Evolutionary conservation across 2,888 invertebrate genomes (phyloP).

Genomic region (Rhyacophila evoluta): DNA sequence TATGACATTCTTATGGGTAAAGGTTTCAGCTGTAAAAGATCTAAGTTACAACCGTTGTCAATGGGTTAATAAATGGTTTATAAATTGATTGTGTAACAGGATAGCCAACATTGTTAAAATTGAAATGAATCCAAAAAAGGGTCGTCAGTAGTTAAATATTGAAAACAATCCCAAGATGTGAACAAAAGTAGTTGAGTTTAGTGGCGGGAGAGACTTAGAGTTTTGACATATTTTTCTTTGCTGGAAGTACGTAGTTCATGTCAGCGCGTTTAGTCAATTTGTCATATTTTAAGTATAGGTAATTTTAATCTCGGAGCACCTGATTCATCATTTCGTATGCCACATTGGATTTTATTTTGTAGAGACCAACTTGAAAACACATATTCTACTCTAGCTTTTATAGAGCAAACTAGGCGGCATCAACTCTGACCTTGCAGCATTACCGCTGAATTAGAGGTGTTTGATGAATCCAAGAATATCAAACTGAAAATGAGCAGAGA

Average conservation of each 20-base stretch:
- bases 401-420: too few species aligned
- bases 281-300: conserved; percentile 38
- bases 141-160: conserved; percentile 49
- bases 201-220: conserved; percentile 72
- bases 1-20: too few species aligned
- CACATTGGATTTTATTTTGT: too few species aligned
- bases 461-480: too few species aligned
- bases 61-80: background rate
- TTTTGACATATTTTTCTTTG: conserved; percentile 74
- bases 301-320: background rate
- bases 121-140: conserved; percentile 40
- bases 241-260: conserved; percentile 73
- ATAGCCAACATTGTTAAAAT: background rate
- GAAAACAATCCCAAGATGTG: conserved; percentile 46
- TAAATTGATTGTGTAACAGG: background rate
- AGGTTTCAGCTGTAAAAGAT: too few species aligned
- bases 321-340: background rate
- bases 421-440: too few species aligned
- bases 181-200: conserved; percentile 67
- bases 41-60: too few species aligned
- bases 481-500: too few species aligned
- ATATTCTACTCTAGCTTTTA: too few species aligned
- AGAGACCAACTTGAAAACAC: too few species aligned
- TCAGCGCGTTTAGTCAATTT: conserved; percentile 61
- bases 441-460: too few species aligned